phyloP scores from a whole-genome alignment of 2,113 vertebrate genomes.

The Python bivittatus region DNA sequence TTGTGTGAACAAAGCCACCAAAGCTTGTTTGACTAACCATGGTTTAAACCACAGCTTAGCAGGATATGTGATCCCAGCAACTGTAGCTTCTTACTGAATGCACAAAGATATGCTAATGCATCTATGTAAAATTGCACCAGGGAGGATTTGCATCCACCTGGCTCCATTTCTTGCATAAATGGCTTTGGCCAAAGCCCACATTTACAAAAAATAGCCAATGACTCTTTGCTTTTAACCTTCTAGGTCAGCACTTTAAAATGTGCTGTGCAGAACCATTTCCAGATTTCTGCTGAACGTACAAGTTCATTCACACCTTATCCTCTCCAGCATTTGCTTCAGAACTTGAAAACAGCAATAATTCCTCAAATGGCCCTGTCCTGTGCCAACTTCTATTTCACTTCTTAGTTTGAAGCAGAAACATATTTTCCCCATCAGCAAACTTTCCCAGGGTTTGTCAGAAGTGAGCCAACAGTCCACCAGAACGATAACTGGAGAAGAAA shows the following conservation, averaged over 20 bases:
- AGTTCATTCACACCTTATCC: constrained; percentile 11
- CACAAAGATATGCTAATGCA: no score
- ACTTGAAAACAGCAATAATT: constrained; percentile 11
- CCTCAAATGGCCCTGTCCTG: background rate
- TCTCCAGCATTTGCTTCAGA: background rate
- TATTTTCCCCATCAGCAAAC: background rate
- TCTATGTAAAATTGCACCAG: background rate
- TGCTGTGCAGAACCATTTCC: background rate
- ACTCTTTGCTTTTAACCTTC: background rate
- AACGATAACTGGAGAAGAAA: background rate
- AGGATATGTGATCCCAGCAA: background rate
- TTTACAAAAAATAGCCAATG: background rate
- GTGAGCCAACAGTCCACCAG: background rate
- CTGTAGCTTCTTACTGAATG: background rate
- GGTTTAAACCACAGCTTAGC: no score
- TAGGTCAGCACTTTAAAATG: constrained; percentile 27
- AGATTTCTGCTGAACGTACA: background rate
- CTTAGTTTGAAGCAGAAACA: background rate
- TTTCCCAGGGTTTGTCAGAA: background rate
- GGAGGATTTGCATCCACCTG: background rate
- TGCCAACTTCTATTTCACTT: constrained; percentile 17
- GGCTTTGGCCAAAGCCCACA: background rate
- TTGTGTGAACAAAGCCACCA: no score
- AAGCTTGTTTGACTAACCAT: no score
- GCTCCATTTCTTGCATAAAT: background rate